These are phyloP conservation scores for Oreochromis tanganicae DNA, from an alignment of 2,113 vertebrate species.

Conservation along the genomic window DNA sequence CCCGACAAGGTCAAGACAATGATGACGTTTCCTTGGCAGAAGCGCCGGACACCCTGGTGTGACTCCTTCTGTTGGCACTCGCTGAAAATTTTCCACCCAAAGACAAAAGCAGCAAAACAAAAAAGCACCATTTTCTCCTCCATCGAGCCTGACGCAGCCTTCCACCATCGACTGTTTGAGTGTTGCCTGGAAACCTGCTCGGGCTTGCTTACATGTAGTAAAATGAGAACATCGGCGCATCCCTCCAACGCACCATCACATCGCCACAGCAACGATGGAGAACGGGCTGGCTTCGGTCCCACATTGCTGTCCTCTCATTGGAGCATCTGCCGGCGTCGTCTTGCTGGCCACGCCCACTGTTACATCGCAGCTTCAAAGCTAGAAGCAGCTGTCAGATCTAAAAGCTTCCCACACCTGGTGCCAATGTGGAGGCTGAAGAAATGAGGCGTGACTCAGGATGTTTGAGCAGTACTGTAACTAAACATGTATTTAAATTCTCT, in stretches of 20 bases:
- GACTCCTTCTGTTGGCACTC: neutral
- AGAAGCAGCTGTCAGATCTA: neutral
- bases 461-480: neutral
- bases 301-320: neutral
- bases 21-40: neutral
- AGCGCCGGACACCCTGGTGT: neutral
- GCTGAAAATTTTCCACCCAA: neutral
- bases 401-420: neutral
- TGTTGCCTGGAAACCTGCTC: constrained; percentile 58
- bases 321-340: fast-evolving
- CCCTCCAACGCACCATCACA: neutral
- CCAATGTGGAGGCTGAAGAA: neutral
- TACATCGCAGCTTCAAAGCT: neutral
- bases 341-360: neutral
- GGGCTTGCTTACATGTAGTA: constrained; percentile 34
- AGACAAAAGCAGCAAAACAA: neutral
- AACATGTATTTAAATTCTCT: neutral
- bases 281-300: neutral
- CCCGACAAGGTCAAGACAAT: neutral
- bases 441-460: neutral
- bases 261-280: neutral
- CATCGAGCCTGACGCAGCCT: neutral
- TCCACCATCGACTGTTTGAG: neutral
- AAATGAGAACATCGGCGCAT: neutral
- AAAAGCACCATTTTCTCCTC: neutral